Base-by-base conservation (phyloP, 2,113 vertebrate species). In the Eublepharis macularius region DNA sequence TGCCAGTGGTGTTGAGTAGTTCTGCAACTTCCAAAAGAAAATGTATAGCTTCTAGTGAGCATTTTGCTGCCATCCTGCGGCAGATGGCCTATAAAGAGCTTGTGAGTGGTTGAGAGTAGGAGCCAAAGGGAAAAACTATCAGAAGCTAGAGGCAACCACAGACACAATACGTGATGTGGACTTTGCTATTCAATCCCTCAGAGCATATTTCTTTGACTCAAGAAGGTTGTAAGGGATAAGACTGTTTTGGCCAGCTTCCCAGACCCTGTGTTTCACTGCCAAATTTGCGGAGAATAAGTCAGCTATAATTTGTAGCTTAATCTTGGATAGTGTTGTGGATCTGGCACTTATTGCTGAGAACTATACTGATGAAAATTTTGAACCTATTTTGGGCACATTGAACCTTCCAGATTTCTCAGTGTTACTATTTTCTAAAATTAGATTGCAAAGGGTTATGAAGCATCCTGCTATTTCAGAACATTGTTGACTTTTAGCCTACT, bases 271-370 rank as follows among this genome's bases (percentile, higher is more conserved):
- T n/a, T 32, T 74, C 63, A 39, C 21, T 86, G 77, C 68, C 84
- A 86, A 73, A 74, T 73, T 63, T 80, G 51, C 63, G 73, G 77
- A 63, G 77, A 73, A 86, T 80, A 80, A 86, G 43, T 86, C 76
- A n/a, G 41, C 68, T 47, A 73, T 57, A 47, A 85, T 74, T 43
- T 86, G 84, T 72, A n/a, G 69, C 54, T 74, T 80, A 63, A 72
- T 73, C 77, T 74, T 74, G 41, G 21, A 49, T 86, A 80, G 76
- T 65, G 74, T 73, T 72, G 41, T 74, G 68, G 26, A 36, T 80
- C 68, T 86, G 57, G 54, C 84, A 80, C 49, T 73, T 74, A 86
- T 86, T 73, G 54, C 69, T 73, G 51, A 80, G 68, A 86, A 86
- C 43, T 65, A 41, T n/a, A 60, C 45, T 73, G 51, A 80, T 74